Percentiles rank a stretch among this genome's conserved stretches.
Evolutionary conservation across 1,140 invertebrate species (phyloP).

Genomic region (Propsilocerus akamusi): DNA sequence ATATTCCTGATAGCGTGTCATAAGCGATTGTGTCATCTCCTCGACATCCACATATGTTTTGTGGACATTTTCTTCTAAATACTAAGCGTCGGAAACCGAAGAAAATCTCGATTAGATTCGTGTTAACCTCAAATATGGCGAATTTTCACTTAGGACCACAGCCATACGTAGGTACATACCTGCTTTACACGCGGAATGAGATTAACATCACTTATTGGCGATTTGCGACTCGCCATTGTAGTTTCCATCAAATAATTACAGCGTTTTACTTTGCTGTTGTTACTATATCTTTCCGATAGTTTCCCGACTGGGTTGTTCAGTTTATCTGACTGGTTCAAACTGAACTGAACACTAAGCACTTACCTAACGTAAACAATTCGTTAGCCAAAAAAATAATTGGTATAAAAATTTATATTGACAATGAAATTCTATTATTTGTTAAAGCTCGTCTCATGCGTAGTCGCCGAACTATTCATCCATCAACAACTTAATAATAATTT

Average conservation of each 20-base stretch:
- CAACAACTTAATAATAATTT: too few relatives aligned
- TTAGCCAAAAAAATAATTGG: too few relatives aligned
- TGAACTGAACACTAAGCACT: neutral
- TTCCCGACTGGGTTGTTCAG: too few relatives aligned
- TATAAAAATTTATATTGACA: too few relatives aligned
- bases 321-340: too few relatives aligned
- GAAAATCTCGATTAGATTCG: conserved; percentile 3
- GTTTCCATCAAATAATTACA: neutral
- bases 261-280: neutral
- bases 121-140: conserved; percentile 6
- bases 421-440: too few relatives aligned
- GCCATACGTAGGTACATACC: conserved; percentile 10
- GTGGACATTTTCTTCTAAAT: conserved; percentile 48
- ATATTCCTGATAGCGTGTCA: conserved; percentile 50
- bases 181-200: conserved; percentile 20
- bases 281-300: neutral
- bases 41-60: conserved; percentile 51
- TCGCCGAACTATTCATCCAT: too few relatives aligned
- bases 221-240: neutral
- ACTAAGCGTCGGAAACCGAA: conserved; percentile 20
- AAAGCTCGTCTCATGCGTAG: too few relatives aligned
- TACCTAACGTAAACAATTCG: neutral
- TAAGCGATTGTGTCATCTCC: conserved; percentile 50
- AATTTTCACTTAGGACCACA: neutral
- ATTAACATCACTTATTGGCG: neutral